Evolutionary conservation across 2,888 invertebrate genomes (phyloP), one percentile per base, ranked within the genome.

Genomic region (Platycheirus albimanus): DNA sequence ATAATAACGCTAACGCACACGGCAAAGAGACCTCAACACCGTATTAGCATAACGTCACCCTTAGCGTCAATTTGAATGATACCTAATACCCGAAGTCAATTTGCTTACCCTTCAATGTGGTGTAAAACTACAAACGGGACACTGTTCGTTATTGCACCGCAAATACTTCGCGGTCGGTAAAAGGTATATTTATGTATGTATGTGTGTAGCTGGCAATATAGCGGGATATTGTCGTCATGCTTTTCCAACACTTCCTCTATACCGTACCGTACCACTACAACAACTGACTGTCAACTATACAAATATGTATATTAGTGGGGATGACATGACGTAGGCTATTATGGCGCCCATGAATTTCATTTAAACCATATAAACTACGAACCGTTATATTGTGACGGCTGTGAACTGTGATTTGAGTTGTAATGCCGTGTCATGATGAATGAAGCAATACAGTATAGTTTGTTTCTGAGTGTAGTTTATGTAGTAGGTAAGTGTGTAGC

Each of bases 41-140:
- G 24, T 52, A 83, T 83, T 77, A 83, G 64, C 77, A 77, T 83
- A 78, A 72, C 78, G 72, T 78, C 83, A 78, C 77, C 78, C 72
- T 67, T 69, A 77, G 61, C 72, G 83, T 78, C 83, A 69, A 78
- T 83, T 78, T 72, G 72, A 83, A 74, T 83, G 72, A 80, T 75
- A 75, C 70, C 70, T 64, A 51, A 74, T 76, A 81, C 64, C 70
- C 70, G 54, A 61, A 78, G 83, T 78, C 78, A 74, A 83, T 83
- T 78, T 78, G 78, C 77, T 69, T 78, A 74, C 72, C 77, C 83
- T 74, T 74, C 72, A 78, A 78, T 72, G 72, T 78, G 63, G 63
- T 74, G 63, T 69, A 74, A 56, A 78, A 78, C 77, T 78, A 72
- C 77, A 19, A 63, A 45, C 52, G 61, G 77, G 72, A 63, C 51